Evolutionary conservation across 2,888 invertebrate species (phyloP).

Genomic region (Cheilosia scutellata): DNA sequence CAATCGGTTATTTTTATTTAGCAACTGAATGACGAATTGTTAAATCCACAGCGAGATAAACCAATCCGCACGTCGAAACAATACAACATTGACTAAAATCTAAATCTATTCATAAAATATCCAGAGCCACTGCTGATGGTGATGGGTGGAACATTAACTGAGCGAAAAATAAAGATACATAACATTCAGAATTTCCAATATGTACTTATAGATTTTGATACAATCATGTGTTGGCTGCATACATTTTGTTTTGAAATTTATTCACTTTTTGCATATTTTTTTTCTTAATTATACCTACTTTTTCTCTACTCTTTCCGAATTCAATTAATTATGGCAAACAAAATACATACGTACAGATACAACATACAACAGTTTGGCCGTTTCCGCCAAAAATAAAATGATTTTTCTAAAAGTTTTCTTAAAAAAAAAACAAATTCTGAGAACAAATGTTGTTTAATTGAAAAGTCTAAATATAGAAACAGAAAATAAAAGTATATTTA

Average conservation of each 20-base stretch:
- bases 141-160: conserved; percentile 1
- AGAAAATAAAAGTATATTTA: too few species aligned
- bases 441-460: too few species aligned
- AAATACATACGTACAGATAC: too few species aligned
- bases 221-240: background rate
- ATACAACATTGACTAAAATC: conserved; percentile 36
- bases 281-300: background rate
- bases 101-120: conserved; percentile 30
- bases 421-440: too few species aligned
- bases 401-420: too few species aligned
- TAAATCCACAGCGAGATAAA: conserved; percentile 14
- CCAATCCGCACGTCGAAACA: conserved; percentile 34
- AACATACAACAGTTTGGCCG: too few species aligned
- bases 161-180: background rate
- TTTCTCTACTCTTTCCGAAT: background rate
- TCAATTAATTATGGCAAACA: background rate
- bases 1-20: conserved; percentile 3
- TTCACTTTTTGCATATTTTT: background rate
- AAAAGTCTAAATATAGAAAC: too few species aligned
- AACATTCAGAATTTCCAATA: conserved; percentile 2
- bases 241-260: conserved; percentile 4
- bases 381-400: too few species aligned
- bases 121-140: conserved; percentile 11
- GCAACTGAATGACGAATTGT: conserved; percentile 15
- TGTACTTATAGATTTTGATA: conserved; percentile 22